These are phyloP conservation scores for Heliconius nattereri DNA, from an alignment of 1,140 invertebrate species.

Conservation along the genomic window DNA sequence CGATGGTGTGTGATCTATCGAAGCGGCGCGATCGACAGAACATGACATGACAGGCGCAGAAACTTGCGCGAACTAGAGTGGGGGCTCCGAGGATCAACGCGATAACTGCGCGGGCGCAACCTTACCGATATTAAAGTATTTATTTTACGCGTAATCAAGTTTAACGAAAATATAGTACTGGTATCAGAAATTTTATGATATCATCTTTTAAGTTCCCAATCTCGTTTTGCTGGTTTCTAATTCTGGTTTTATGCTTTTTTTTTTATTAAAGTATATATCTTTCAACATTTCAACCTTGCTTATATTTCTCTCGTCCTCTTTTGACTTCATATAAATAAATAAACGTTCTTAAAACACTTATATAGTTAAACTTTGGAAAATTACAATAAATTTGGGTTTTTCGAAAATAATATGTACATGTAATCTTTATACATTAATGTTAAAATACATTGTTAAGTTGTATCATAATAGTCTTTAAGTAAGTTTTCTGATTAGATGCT, in stretches of 20 bases:
- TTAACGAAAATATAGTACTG: conserved; percentile 25
- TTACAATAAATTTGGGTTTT: not conserved
- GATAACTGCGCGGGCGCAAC: conserved; percentile 61
- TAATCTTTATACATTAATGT: not conserved
- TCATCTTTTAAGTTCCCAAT: conserved; percentile 32
- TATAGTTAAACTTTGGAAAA: not conserved
- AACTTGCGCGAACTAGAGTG: conserved; percentile 54
- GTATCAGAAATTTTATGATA: conserved; percentile 30
- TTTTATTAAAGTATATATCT: not conserved
- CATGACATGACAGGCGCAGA: conserved; percentile 59
- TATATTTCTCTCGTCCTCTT: not conserved
- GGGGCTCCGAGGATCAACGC: conserved; percentile 52
- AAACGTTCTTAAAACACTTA: not conserved
- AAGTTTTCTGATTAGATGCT: not conserved
- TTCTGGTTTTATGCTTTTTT: conserved; percentile 17
- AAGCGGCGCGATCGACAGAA: conserved; percentile 62
- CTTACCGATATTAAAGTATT: conserved; percentile 44
- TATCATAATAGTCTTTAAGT: not conserved
- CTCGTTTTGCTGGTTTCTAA: conserved; percentile 32
- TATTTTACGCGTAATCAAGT: conserved; percentile 45
- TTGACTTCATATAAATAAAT: not conserved
- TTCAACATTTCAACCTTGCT: not conserved
- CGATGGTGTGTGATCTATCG: conserved; percentile 55
- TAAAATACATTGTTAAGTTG: not conserved
- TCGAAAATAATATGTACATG: not conserved